Evolutionary conservation across 2,113 vertebrate species (phyloP).

Genomic region (Neotoma lepida): DNA sequence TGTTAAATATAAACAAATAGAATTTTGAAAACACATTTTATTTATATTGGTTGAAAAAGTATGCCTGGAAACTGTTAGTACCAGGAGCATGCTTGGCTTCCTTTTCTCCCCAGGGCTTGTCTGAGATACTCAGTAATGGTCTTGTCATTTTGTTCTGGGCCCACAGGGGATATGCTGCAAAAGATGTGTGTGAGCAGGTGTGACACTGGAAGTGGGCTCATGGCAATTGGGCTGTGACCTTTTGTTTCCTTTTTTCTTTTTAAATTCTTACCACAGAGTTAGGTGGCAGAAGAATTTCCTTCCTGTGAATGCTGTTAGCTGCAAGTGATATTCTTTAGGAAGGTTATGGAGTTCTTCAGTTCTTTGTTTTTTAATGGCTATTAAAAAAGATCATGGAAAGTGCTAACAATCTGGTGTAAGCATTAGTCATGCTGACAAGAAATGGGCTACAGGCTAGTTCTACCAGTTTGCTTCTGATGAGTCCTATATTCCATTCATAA

Average conservation of each 20-base stretch:
- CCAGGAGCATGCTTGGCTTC: background rate
- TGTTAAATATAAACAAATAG: background rate
- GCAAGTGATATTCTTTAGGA: slow-evolving; percentile 34
- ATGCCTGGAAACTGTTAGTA: background rate
- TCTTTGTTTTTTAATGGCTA: slow-evolving; percentile 21
- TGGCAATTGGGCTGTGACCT: background rate
- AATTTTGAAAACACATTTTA: background rate
- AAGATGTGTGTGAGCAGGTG: background rate
- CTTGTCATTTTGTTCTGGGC: slow-evolving; percentile 23
- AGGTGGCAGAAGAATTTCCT: slow-evolving; percentile 45
- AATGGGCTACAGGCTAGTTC: background rate
- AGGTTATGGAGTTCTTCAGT: slow-evolving; percentile 41
- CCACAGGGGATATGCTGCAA: background rate
- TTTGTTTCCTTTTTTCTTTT: slow-evolving; percentile 43
- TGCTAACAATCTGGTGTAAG: slow-evolving; percentile 33
- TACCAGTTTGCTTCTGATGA: background rate
- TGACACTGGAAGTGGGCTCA: background rate
- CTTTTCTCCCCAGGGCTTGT: background rate
- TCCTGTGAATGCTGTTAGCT: background rate
- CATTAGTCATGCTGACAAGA: slow-evolving; percentile 41
- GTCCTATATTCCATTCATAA: background rate
- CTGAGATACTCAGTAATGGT: background rate
- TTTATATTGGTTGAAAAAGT: background rate
- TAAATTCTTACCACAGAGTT: slow-evolving; percentile 12
- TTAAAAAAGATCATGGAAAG: slow-evolving; percentile 41